Conservation (phyloP, 2,888 invertebrate genomes). For the Aromia moschata region DNA sequence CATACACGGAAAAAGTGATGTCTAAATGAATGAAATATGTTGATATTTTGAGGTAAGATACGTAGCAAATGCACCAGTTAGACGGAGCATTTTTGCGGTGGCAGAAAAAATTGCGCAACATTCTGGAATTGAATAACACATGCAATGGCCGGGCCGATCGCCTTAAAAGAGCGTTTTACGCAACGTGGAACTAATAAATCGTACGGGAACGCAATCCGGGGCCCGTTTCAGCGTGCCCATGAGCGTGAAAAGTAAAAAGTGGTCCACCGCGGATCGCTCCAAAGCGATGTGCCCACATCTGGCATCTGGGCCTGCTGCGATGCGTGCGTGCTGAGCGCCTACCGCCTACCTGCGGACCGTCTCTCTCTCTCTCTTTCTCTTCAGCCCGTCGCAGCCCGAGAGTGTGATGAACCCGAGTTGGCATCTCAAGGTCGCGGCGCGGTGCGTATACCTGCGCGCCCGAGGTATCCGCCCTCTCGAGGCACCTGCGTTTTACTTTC, state of each 20-base stretch:
- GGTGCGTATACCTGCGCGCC: too few species aligned
- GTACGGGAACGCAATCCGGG: constrained; percentile 31
- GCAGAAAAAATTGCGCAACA: not conserved
- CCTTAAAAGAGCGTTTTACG: constrained; percentile 20
- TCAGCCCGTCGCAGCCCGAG: constrained; percentile 3
- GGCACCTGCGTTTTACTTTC: constrained; percentile 42
- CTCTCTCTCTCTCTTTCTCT: constrained; percentile 40
- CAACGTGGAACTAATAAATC: constrained; percentile 11
- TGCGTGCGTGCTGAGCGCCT: constrained; percentile 30
- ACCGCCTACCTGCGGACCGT: constrained; percentile 36
- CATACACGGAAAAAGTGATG: too few species aligned
- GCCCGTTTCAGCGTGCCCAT: constrained; percentile 23
- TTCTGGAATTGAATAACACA: not conserved
- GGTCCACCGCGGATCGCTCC: constrained; percentile 38
- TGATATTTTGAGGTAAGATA: too few species aligned
- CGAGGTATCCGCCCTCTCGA: constrained; percentile 40
- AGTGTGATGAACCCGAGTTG: constrained; percentile 46
- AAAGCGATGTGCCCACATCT: constrained; percentile 28
- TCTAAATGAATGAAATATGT: too few species aligned
- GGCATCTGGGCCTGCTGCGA: constrained; percentile 31
- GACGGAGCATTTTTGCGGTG: too few species aligned
- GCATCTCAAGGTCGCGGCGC: constrained; percentile 44
- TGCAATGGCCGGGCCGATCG: not conserved
- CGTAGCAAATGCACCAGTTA: too few species aligned
- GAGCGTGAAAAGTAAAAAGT: constrained; percentile 49